phyloP scores from a whole-genome alignment of 2,888 invertebrate species.

The Cephus spinipes region DNA sequence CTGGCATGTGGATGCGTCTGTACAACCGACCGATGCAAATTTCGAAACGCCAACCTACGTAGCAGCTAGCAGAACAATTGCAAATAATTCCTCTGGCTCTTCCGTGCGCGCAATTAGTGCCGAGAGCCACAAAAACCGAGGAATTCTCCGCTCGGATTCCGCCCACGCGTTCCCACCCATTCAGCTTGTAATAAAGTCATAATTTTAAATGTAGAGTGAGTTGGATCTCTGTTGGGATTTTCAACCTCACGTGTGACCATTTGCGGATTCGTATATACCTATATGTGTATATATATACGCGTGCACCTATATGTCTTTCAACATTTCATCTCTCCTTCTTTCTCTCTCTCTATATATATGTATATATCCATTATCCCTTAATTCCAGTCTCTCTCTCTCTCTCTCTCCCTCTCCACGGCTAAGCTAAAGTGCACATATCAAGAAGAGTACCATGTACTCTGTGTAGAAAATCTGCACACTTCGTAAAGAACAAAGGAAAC shows the following conservation, averaged over 20 bases:
- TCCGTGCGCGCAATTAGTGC: not conserved
- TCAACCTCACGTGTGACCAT: not conserved
- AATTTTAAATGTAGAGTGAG: slow-evolving; percentile 16
- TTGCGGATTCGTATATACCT: no score
- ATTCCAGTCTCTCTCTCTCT: not conserved
- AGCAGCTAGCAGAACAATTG: not conserved
- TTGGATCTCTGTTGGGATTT: slow-evolving; percentile 10
- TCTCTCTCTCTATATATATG: not conserved
- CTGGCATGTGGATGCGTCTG: not conserved
- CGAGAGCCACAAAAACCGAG: not conserved
- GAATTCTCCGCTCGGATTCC: not conserved
- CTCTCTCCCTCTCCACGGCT: not conserved
- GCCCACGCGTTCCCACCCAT: not conserved
- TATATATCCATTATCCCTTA: not conserved
- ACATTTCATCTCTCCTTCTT: not conserved
- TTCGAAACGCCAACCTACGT: not conserved
- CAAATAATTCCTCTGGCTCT: not conserved
- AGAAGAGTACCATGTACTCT: slow-evolving; percentile 2
- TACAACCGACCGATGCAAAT: not conserved
- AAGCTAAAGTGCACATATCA: not conserved
- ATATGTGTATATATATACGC: no score
- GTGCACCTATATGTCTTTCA: no score
- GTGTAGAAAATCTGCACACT: slow-evolving; percentile 19
- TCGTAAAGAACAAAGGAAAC: slow-evolving; percentile 11
- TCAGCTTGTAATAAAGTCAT: slow-evolving; percentile 18